phyloP scores from a whole-genome alignment of 2,888 invertebrate species.

The Ichneumoninae sp. region DNA sequence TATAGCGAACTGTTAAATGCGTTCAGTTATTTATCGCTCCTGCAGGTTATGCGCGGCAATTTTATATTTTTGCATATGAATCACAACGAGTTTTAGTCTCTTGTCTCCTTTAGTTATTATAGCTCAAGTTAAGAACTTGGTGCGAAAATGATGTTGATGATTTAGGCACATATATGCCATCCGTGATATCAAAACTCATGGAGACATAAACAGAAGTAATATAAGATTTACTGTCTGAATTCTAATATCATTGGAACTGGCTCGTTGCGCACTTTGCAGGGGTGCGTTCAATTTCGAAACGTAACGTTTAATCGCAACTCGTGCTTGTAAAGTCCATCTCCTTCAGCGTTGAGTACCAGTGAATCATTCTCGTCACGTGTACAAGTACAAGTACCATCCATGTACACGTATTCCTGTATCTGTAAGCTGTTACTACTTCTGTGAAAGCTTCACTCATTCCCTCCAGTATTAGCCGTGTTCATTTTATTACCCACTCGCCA shows the following conservation, averaged over 20 bases:
- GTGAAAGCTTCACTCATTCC: conserved; percentile 1
- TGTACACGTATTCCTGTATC: not conserved
- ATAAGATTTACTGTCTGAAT: not conserved
- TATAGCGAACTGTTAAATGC: no score
- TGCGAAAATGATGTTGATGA: no score
- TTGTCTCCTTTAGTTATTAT: no score
- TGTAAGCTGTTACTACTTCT: conserved; percentile 38
- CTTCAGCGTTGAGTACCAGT: not conserved
- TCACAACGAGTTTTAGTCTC: no score
- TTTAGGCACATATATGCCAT: no score
- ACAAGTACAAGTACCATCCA: conserved; percentile 12
- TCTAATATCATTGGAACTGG: not conserved
- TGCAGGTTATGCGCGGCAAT: no score
- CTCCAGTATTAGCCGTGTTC: conserved; percentile 49
- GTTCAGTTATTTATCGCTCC: no score
- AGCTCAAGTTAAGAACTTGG: no score
- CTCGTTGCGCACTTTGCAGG: not conserved
- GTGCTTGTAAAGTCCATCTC: not conserved
- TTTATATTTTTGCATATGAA: no score
- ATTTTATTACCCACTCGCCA: conserved; percentile 54
- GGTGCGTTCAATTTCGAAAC: not conserved
- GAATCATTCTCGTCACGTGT: conserved; percentile 36
- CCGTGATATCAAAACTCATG: not conserved
- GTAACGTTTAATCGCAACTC: not conserved
- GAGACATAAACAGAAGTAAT: not conserved